Evolutionary conservation across 2,797 vertebrate species (phyloP).

Genomic region (Liparis tanakae): DNA sequence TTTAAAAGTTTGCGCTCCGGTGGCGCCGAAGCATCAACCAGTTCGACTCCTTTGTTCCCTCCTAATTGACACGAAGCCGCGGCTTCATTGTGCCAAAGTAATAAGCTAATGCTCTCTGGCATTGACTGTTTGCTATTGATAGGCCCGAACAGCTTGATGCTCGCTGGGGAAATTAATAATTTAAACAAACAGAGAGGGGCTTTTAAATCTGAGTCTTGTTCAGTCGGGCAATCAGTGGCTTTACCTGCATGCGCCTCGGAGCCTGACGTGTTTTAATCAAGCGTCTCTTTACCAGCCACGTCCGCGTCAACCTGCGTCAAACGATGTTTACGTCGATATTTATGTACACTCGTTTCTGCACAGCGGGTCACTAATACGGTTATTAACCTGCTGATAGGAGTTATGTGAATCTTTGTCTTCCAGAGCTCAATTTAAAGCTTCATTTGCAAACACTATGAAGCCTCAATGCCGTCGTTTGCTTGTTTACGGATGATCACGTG

Average conservation of each 20-base stretch:
- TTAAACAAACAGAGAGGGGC: conserved; percentile 26
- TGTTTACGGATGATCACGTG: neutral
- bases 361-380: neutral
- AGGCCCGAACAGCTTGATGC: conserved; percentile 43
- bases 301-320: neutral
- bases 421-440: neutral
- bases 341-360: neutral
- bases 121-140: conserved; percentile 58
- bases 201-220: conserved; percentile 14
- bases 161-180: conserved; percentile 56
- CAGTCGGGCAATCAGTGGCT: neutral
- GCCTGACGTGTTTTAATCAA: neutral
- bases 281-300: neutral
- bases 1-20: conserved; percentile 23
- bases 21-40: conserved; percentile 46
- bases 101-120: conserved; percentile 73
- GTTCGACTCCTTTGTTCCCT: conserved; percentile 60
- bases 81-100: conserved; percentile 67
- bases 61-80: conserved; percentile 57
- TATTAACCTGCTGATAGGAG: neutral
- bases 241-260: neutral
- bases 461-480: neutral
- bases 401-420: neutral
- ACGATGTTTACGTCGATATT: conserved; percentile 1
- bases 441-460: neutral